Conservation (phyloP, 2,797 vertebrate species). For the Pangasius djambal region DNA sequence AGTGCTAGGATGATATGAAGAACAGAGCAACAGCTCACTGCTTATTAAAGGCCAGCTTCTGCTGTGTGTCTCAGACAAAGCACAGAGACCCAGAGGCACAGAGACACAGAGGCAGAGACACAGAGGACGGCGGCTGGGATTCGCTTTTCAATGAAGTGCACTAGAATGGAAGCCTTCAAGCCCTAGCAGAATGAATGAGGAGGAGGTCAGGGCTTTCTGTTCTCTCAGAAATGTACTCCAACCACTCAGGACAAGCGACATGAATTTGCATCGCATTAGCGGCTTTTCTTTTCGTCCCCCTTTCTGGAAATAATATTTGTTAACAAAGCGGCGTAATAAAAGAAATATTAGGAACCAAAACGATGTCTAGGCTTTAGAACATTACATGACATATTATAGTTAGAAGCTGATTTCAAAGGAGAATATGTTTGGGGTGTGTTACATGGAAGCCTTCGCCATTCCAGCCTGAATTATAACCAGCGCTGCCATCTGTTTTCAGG, state of each 20-base stretch:
- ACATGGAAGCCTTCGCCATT: background rate
- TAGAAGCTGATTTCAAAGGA: background rate
- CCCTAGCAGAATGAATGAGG: constrained; percentile 66
- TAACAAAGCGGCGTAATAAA: background rate
- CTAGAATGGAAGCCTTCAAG: background rate
- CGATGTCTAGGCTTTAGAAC: background rate
- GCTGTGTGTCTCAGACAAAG: constrained; percentile 69
- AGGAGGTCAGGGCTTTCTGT: constrained; percentile 68
- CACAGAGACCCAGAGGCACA: constrained; percentile 62
- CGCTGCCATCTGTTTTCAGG: background rate
- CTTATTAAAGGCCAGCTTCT: constrained; percentile 11
- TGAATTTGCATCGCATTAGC: constrained; percentile 30
- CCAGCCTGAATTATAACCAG: background rate
- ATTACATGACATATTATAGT: background rate
- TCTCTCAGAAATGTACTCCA: constrained; percentile 58
- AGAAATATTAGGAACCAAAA: background rate
- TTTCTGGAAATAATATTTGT: background rate
- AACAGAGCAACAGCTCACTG: background rate
- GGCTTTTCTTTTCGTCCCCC: background rate
- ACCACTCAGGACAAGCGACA: background rate
- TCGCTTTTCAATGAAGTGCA: constrained; percentile 71
- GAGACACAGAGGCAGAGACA: no score
- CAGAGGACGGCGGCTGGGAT: constrained; percentile 52
- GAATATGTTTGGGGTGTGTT: no score
- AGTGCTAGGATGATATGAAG: background rate